These are phyloP conservation scores for Meles meles DNA, from an alignment of 2,113 vertebrate species.

Conservation along the genomic window DNA sequence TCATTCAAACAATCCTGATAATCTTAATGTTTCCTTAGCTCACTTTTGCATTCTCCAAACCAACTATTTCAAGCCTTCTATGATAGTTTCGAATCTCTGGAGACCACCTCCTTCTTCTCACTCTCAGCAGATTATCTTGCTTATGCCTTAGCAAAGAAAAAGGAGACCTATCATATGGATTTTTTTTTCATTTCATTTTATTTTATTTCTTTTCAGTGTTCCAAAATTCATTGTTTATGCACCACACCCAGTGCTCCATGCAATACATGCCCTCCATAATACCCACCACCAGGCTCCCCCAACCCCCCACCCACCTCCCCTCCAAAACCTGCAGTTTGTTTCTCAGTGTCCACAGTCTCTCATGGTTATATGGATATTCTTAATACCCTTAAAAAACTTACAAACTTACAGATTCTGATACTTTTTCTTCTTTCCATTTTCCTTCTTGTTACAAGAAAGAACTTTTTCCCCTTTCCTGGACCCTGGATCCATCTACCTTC, in stretches of 20 bases:
- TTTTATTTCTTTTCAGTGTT: no score
- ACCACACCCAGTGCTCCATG: no score
- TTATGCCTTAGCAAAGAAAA: not conserved
- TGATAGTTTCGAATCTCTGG: not conserved
- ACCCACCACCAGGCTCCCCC: no score
- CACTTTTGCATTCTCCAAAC: not conserved
- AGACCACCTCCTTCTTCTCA: not conserved
- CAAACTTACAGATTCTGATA: not conserved
- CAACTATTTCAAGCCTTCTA: not conserved
- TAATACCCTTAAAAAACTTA: not conserved
- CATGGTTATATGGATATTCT: not conserved
- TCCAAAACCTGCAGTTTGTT: no score
- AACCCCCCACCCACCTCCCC: no score
- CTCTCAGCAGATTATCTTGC: not conserved
- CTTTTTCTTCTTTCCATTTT: not conserved
- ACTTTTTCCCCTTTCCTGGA: not conserved
- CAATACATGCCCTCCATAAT: no score
- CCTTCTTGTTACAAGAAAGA: not conserved
- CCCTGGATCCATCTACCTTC: not conserved
- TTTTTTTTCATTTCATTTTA: no score
- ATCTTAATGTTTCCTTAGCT: not conserved
- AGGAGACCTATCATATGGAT: not conserved
- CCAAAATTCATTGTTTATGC: no score
- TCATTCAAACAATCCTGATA: not conserved
- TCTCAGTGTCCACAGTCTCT: no score